Evolutionary conservation across 64 coral and sea anemone genomes (phyloP).

Genomic region (Montipora capricornis): DNA sequence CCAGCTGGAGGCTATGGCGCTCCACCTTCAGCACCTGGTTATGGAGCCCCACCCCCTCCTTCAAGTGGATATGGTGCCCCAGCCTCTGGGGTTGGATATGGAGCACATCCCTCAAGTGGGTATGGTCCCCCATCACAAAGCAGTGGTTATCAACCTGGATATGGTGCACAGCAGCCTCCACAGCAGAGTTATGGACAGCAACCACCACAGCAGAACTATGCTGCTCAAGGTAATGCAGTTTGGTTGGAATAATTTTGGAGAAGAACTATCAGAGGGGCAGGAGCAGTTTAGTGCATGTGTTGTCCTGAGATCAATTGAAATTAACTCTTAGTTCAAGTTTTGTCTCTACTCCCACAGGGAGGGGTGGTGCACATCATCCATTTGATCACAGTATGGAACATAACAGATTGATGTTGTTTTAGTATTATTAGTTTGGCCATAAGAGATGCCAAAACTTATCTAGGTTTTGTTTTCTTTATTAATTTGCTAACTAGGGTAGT

Average conservation of each 20-base stretch:
- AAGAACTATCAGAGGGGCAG: too few species aligned
- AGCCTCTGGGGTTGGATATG: slow-evolving; percentile 45
- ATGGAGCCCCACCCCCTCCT: slow-evolving; percentile 55
- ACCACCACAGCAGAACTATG: slow-evolving; percentile 60
- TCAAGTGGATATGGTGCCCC: slow-evolving; percentile 26
- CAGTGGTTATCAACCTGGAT: slow-evolving; percentile 47
- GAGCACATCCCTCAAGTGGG: slow-evolving; percentile 38
- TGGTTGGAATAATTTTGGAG: neutral
- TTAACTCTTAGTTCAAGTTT: too few species aligned
- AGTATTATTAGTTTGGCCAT: too few species aligned
- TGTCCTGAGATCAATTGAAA: too few species aligned
- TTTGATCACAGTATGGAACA: too few species aligned
- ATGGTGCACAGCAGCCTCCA: neutral
- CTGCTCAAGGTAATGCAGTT: slow-evolving; percentile 2
- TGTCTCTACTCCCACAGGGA: too few species aligned
- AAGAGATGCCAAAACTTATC: too few species aligned
- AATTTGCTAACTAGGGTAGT: too few species aligned
- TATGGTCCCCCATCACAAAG: slow-evolving; percentile 54
- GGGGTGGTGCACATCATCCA: too few species aligned
- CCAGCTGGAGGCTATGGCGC: slow-evolving; percentile 26
- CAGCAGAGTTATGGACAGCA: slow-evolving; percentile 52
- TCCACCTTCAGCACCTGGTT: slow-evolving; percentile 21
- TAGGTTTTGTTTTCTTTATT: too few species aligned
- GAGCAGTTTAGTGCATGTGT: too few species aligned
- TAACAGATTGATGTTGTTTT: too few species aligned